phyloP scores from a whole-genome alignment of 23 tunicate genomes.

The Trididemnum clinides region DNA sequence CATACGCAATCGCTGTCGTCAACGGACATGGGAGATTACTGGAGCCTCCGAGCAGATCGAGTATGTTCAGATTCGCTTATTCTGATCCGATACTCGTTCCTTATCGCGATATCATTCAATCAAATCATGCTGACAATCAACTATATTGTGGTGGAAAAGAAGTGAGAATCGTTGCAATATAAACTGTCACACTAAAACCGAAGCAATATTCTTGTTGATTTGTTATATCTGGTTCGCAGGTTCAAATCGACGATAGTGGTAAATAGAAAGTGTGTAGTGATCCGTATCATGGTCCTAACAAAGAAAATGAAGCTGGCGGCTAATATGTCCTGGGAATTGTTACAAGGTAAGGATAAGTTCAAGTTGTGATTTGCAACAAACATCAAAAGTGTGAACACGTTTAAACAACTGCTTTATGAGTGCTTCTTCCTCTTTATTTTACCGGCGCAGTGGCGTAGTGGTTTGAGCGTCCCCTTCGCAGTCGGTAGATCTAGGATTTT shows the following conservation, averaged over 20 bases:
- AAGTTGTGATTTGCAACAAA: too few relatives aligned
- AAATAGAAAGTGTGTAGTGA: constrained; percentile 85
- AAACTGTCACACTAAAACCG: neutral
- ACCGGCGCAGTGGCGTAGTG: too few relatives aligned
- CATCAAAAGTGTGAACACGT: too few relatives aligned
- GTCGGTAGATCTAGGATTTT: too few relatives aligned
- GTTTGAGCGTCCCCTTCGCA: too few relatives aligned
- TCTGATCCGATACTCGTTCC: constrained; percentile 49
- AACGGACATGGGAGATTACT: constrained; percentile 56
- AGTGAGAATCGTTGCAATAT: too few relatives aligned
- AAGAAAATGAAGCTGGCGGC: constrained; percentile 83
- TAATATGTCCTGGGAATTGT: constrained; percentile 78
- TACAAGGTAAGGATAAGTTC: constrained; percentile 21
- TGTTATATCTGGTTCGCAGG: constrained; percentile 5
- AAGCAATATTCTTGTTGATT: neutral
- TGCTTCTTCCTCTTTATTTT: too few relatives aligned
- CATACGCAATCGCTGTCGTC: neutral
- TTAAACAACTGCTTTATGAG: too few relatives aligned
- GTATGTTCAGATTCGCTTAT: constrained; percentile 38
- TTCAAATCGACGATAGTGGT: constrained; percentile 47
- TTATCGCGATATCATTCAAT: neutral
- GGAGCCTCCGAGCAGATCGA: constrained; percentile 59
- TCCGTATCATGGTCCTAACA: constrained; percentile 41
- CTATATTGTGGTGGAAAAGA: neutral
- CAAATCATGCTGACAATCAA: neutral